These are phyloP conservation scores for Chiroxiphia lanceolata DNA, from an alignment of 2,797 vertebrate genomes.

Conservation along the genomic window DNA sequence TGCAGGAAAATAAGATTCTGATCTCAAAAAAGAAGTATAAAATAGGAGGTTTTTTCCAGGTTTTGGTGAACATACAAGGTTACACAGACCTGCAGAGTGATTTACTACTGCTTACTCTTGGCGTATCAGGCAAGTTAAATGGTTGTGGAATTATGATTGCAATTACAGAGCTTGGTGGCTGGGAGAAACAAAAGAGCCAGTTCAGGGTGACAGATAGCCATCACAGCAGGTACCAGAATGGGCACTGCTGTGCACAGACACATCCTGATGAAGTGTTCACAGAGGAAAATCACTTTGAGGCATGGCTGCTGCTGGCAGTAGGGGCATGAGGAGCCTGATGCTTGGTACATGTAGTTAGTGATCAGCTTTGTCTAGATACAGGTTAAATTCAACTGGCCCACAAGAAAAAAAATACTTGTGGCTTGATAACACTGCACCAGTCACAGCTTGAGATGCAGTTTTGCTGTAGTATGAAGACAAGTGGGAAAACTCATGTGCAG, in stretches of 20 bases:
- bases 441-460: background rate
- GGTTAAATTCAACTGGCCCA: background rate
- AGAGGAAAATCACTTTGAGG: background rate
- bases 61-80: background rate
- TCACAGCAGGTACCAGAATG: accelerated
- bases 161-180: background rate
- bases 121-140: background rate
- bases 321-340: background rate
- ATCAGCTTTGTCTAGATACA: background rate
- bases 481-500: background rate
- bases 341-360: background rate
- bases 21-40: background rate
- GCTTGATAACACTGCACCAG: background rate
- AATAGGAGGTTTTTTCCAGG: background rate
- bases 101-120: background rate
- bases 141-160: background rate
- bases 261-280: background rate
- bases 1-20: background rate
- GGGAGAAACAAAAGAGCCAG: accelerated
- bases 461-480: background rate
- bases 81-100: background rate
- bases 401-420: background rate
- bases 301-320: background rate
- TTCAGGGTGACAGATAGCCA: background rate
- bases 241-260: background rate